phyloP scores from a whole-genome alignment of 1,140 invertebrate genomes.

The Drosophila miranda region DNA sequence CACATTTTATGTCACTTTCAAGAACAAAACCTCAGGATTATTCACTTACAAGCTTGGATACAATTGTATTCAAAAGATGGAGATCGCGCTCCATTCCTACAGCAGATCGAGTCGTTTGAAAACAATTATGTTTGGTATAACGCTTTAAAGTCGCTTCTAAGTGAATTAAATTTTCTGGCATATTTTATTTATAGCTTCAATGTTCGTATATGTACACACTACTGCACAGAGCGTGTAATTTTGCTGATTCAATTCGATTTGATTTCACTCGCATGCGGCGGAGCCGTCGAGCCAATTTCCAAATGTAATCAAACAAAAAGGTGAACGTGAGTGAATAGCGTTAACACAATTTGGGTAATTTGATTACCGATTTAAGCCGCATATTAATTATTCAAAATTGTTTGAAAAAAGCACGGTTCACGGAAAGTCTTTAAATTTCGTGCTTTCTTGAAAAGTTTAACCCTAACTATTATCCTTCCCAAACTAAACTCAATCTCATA shows the following conservation, averaged over 20 bases:
- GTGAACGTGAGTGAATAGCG: neutral
- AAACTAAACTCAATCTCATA: no score
- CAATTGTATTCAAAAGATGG: no score
- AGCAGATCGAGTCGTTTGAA: no score
- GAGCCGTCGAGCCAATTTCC: neutral
- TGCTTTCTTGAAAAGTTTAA: no score
- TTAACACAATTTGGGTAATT: slow-evolving; percentile 13
- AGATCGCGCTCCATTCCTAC: no score
- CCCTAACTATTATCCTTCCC: no score
- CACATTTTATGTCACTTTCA: no score
- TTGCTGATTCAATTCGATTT: slow-evolving; percentile 5
- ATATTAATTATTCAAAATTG: slow-evolving; percentile 7
- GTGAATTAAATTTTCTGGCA: neutral
- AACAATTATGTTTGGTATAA: no score
- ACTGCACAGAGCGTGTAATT: neutral
- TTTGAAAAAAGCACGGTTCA: slow-evolving; percentile 6
- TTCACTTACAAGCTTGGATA: no score
- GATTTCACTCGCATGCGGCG: neutral
- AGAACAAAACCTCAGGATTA: no score
- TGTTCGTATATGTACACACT: neutral
- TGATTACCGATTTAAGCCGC: neutral
- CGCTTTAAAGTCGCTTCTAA: no score
- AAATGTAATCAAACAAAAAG: neutral
- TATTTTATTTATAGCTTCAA: no score
- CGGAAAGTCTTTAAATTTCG: neutral